These are phyloP conservation scores for Frieseomelitta varia DNA, from an alignment of 1,140 invertebrate species.

Conservation along the genomic window DNA sequence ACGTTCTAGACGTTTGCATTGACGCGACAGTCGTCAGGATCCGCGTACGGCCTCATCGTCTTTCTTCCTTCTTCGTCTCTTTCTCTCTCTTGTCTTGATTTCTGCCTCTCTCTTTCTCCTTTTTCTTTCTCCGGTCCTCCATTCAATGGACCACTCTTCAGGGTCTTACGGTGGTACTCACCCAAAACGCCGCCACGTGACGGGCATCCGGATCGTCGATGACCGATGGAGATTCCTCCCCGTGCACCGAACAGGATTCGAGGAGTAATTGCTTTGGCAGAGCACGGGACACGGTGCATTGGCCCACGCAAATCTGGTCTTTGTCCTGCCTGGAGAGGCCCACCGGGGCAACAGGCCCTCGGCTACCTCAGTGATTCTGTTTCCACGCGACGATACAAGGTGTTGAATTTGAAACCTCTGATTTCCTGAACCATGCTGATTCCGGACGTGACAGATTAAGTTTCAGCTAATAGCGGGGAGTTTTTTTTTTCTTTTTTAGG, in stretches of 20 bases:
- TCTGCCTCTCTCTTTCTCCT: conserved; percentile 38
- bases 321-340: conserved; percentile 46
- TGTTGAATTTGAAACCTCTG: background rate
- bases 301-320: conserved; percentile 69
- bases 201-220: conserved; percentile 72
- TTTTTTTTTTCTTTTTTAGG: background rate
- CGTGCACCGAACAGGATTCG: conserved; percentile 56
- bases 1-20: conserved; percentile 60
- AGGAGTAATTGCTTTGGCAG: conserved; percentile 59
- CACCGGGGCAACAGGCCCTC: conserved; percentile 3
- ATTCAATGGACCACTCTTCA: conserved; percentile 61
- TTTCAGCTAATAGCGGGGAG: no score
- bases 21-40: conserved; percentile 59
- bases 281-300: conserved; percentile 57
- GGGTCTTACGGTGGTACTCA: conserved; percentile 71
- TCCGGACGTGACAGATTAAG: background rate
- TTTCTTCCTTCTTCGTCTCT: conserved; percentile 44
- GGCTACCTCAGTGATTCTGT: background rate
- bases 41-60: conserved; percentile 34
- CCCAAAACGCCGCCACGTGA: conserved; percentile 76
- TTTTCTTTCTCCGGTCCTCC: conserved; percentile 38
- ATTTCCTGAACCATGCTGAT: background rate
- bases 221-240: conserved; percentile 65
- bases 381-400: background rate
- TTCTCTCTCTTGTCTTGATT: conserved; percentile 44